Conservation (phyloP, 2,797 vertebrate genomes). For the Peromyscus aztecus region DNA sequence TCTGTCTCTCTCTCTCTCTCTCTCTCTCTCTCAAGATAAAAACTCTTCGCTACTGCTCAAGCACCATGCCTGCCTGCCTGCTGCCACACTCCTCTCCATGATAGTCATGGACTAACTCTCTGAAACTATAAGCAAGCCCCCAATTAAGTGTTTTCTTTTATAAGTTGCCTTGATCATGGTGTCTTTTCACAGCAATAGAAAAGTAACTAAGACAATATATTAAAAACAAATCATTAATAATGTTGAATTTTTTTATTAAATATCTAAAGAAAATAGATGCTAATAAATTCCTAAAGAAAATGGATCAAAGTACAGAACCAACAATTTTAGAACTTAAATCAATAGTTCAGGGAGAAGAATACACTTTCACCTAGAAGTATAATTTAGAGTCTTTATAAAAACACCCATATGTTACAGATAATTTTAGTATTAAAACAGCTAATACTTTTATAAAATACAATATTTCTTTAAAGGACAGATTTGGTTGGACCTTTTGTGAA, state of each 20-base stretch:
- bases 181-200: not conserved
- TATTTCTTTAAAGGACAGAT: not conserved
- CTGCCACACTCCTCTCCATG: too few species aligned
- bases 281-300: not conserved
- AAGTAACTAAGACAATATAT: not conserved
- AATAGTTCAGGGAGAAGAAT: not conserved
- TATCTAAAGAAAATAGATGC: not conserved
- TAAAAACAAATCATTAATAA: constrained; percentile 10
- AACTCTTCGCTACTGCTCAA: too few species aligned
- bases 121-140: too few species aligned
- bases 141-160: too few species aligned
- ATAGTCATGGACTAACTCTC: too few species aligned
- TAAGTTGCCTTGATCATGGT: not conserved
- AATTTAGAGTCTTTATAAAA: not conserved
- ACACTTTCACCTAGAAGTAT: not conserved
- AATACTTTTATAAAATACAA: not conserved
- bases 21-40: too few species aligned
- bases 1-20: too few species aligned
- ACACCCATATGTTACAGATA: not conserved
- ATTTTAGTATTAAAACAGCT: not conserved
- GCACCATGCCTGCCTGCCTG: too few species aligned
- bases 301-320: not conserved
- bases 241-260: not conserved
- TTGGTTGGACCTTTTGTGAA: not conserved
- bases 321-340: not conserved